Evolutionary conservation across 2,797 vertebrate species (phyloP).

Genomic region (Acrossocheilus wenchowensis): DNA sequence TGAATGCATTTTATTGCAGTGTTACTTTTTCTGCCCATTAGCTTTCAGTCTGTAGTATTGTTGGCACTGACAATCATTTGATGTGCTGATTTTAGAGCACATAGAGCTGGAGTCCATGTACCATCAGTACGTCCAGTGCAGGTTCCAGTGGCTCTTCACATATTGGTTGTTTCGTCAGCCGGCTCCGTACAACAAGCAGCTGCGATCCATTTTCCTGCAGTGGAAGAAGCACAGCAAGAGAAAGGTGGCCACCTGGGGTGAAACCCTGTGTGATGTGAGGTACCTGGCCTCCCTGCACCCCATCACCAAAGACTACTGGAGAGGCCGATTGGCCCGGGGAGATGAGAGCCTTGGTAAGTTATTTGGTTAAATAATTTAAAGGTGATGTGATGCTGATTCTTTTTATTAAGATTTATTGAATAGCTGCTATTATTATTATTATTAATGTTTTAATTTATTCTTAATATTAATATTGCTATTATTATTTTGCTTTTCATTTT

Average conservation of each 20-base stretch:
- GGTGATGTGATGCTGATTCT: too few relatives aligned
- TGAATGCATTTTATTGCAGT: neutral
- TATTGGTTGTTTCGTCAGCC: constrained; percentile 72
- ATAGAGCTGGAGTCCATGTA: constrained; percentile 66
- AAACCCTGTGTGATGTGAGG: constrained; percentile 61
- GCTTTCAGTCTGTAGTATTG: neutral
- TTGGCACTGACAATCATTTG: neutral
- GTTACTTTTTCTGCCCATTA: neutral
- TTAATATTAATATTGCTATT: too few relatives aligned
- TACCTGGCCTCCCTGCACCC: constrained; percentile 72
- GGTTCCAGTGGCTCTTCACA: constrained; percentile 71
- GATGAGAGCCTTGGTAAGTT: constrained; percentile 67
- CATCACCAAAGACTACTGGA: constrained; percentile 70
- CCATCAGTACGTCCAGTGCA: constrained; percentile 60
- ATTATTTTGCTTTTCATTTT: too few relatives aligned
- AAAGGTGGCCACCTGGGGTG: constrained; percentile 67
- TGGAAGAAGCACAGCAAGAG: constrained; percentile 66
- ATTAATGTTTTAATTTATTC: too few relatives aligned
- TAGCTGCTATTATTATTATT: too few relatives aligned
- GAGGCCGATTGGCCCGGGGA: constrained; percentile 64
- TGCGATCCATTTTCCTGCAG: constrained; percentile 66
- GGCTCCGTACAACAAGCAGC: constrained; percentile 58
- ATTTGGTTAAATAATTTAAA: neutral
- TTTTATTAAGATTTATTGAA: too few relatives aligned
- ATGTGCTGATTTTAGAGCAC: constrained; percentile 49